Conservation (phyloP, 2,797 vertebrate genomes). For the Myotis findleyi region DNA sequence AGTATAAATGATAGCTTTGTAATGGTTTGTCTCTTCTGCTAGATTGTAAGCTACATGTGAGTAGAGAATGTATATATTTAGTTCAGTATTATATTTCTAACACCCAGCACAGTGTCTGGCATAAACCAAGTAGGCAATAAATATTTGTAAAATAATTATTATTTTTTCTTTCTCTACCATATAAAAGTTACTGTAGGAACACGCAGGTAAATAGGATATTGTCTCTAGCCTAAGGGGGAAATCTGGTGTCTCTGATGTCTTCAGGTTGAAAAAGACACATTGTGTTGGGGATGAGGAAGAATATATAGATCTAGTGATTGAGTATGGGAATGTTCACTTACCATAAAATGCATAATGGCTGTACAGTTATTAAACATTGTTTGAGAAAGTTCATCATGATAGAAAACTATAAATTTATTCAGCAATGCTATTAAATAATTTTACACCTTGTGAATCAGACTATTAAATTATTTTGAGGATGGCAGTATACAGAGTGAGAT, state of each 20-base stretch:
- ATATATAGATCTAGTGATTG: not conserved
- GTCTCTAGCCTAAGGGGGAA: not conserved
- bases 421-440: not conserved
- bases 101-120: not conserved
- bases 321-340: not conserved
- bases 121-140: not conserved
- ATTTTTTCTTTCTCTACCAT: not conserved
- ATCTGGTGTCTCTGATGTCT: not conserved
- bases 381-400: constrained; percentile 11
- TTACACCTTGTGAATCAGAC: not conserved
- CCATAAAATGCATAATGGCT: not conserved
- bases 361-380: not conserved
- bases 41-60: not conserved
- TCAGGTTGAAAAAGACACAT: not conserved
- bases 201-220: not conserved
- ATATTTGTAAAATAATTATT: not conserved
- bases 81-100: not conserved
- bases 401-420: constrained; percentile 12
- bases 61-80: constrained; percentile 12
- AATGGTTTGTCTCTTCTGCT: not conserved
- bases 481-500: not conserved
- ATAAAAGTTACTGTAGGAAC: not conserved
- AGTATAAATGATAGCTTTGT: not conserved
- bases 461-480: constrained; percentile 34
- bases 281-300: not conserved